phyloP scores from a whole-genome alignment of 2,113 vertebrate species.

The Lepidothrix coronata region DNA sequence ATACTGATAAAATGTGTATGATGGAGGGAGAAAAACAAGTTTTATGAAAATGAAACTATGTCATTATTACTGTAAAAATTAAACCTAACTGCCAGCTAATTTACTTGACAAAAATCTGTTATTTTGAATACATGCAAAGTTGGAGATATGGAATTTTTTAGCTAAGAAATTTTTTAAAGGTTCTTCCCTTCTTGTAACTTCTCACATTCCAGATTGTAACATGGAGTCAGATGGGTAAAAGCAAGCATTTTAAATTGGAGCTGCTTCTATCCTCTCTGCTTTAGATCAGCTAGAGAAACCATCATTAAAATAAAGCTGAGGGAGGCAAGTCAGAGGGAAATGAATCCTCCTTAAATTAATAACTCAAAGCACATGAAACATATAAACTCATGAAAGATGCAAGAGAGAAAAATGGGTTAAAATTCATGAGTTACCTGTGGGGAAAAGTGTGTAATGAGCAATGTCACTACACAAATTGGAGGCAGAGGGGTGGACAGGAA shows the following conservation, averaged over 20 bases:
- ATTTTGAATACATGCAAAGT: not conserved
- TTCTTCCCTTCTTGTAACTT: not conserved
- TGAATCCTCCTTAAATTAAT: not conserved
- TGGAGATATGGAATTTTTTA: not conserved
- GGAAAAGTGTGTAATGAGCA: not conserved
- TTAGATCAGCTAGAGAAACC: not conserved
- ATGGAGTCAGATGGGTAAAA: not conserved
- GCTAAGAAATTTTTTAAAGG: not conserved
- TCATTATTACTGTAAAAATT: slow-evolving; percentile 3
- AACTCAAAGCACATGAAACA: not conserved
- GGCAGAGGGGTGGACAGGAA: not conserved
- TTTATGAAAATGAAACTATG: slow-evolving; percentile 20
- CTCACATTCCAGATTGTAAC: not conserved
- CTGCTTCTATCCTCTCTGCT: not conserved
- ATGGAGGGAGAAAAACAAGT: slow-evolving; percentile 24
- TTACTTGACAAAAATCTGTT: not conserved
- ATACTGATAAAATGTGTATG: slow-evolving; percentile 27
- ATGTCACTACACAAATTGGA: not conserved
- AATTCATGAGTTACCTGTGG: not conserved
- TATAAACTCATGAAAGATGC: not conserved
- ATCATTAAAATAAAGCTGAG: not conserved
- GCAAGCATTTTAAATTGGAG: not conserved
- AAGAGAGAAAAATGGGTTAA: not conserved
- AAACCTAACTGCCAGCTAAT: not conserved
- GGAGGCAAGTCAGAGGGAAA: not conserved